Conservation (phyloP, 2,888 invertebrate species). For the Netelia inedita region DNA sequence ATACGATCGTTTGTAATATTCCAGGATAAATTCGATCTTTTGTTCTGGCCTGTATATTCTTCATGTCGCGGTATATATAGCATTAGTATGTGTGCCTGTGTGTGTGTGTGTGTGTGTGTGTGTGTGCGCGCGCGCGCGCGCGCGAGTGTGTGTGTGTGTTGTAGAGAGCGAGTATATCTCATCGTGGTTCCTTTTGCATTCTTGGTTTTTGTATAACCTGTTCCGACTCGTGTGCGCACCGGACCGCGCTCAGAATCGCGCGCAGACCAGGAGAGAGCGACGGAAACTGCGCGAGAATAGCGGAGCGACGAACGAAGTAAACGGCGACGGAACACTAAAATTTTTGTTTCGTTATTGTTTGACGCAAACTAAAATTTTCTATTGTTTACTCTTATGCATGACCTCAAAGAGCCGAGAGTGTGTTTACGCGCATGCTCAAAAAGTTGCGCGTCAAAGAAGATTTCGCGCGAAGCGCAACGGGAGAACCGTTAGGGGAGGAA, state of each 20-base stretch:
- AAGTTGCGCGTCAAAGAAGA: conserved; percentile 2
- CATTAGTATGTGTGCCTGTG: conserved; percentile 16
- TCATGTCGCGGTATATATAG: conserved; percentile 5
- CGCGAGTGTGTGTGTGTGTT: conserved; percentile 16
- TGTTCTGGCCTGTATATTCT: conserved; percentile 33
- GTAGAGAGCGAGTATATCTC: conserved; percentile 61
- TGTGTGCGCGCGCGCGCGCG: neutral
- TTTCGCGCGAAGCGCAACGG: too few species aligned
- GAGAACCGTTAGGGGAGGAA: neutral
- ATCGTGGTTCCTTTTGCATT: conserved; percentile 71
- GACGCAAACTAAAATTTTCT: neutral
- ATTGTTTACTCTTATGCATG: neutral
- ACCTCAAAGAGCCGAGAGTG: neutral
- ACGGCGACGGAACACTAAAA: conserved; percentile 23
- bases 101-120: neutral
- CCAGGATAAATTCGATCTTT: conserved; percentile 63
- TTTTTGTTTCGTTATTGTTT: conserved; percentile 24
- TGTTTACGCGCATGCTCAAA: neutral
- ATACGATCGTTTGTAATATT: conserved; percentile 62
- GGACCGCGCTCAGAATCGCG: conserved; percentile 67
- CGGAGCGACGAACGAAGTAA: conserved; percentile 39
- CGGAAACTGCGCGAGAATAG: conserved; percentile 59
- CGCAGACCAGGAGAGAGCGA: conserved; percentile 58
- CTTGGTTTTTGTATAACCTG: conserved; percentile 70
- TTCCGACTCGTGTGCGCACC: conserved; percentile 62